A percentile compares a stretch with the other conserved stretches of the same genome.
phyloP scores from a whole-genome alignment of 2,113 vertebrate species.

The Notechis scutatus region DNA sequence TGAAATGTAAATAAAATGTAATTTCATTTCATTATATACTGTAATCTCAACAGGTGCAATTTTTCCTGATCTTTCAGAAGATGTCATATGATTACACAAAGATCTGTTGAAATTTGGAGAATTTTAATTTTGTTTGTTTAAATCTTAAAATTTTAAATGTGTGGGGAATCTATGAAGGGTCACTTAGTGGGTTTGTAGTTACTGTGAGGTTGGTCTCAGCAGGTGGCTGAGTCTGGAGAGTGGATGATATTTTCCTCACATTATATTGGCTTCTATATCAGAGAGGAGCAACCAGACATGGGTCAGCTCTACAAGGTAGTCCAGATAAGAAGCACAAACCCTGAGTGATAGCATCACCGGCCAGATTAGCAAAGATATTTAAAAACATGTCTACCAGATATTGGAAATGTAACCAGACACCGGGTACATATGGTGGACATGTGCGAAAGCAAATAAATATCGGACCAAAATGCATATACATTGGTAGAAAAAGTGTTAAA shows the following conservation, averaged over 20 bases:
- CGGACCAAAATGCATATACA: no score
- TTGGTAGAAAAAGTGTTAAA: no score
- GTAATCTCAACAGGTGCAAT: not conserved
- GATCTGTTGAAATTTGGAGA: not conserved
- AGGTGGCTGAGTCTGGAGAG: not conserved
- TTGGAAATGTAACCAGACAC: no score
- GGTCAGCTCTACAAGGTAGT: not conserved
- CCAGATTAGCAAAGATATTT: no score
- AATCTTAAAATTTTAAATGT: not conserved
- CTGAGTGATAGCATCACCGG: not conserved
- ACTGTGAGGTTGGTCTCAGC: not conserved
- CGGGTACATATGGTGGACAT: no score
- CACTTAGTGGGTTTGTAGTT: not conserved
- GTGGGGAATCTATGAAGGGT: not conserved
- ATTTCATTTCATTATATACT: not conserved
- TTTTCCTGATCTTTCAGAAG: not conserved
- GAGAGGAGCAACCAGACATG: not conserved
- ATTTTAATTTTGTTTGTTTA: not conserved
- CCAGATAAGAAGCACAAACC: not conserved
- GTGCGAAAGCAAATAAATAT: no score
- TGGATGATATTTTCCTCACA: not conserved
- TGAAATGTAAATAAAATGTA: not conserved
- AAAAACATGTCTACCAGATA: no score
- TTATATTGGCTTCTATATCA: not conserved
- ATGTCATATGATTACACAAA: not conserved